Evolutionary conservation across 2,797 vertebrate genomes (phyloP).

Genomic region (Apogon talboti): DNA sequence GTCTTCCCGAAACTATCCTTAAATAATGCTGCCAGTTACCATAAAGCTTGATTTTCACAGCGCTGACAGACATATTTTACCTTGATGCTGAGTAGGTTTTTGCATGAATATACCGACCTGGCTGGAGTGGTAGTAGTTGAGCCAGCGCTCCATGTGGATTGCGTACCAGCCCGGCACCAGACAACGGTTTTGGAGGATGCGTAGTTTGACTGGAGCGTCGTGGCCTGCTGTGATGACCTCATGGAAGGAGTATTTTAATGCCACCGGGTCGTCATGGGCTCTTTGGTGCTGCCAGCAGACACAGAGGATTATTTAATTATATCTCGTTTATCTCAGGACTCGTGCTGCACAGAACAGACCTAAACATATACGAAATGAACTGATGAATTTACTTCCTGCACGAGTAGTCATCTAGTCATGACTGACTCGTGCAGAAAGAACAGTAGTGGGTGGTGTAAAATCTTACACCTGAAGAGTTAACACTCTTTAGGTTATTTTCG

Average conservation of each 20-base stretch:
- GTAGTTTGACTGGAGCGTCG: constrained; percentile 86
- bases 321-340: background rate
- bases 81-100: background rate
- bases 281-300: constrained; percentile 90
- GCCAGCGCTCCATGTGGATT: constrained; percentile 95
- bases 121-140: constrained; percentile 93
- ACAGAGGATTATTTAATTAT: constrained; percentile 2
- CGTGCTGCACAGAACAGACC: too few relatives aligned
- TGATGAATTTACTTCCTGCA: too few relatives aligned
- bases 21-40: background rate
- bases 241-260: constrained; percentile 95
- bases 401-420: background rate
- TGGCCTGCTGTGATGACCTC: constrained; percentile 92
- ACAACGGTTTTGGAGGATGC: constrained; percentile 94
- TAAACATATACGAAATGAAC: too few relatives aligned
- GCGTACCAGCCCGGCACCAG: constrained; percentile 96
- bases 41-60: constrained; percentile 20
- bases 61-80: background rate
- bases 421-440: background rate
- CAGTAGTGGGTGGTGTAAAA: constrained; percentile 2
- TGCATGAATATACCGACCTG: constrained; percentile 83
- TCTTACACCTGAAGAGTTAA: constrained; percentile 7
- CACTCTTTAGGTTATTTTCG: background rate
- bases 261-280: constrained; percentile 94
- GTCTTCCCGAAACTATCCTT: too few relatives aligned